phyloP scores from a whole-genome alignment of 2,888 invertebrate species.

The Drosophila acutilabella region DNA sequence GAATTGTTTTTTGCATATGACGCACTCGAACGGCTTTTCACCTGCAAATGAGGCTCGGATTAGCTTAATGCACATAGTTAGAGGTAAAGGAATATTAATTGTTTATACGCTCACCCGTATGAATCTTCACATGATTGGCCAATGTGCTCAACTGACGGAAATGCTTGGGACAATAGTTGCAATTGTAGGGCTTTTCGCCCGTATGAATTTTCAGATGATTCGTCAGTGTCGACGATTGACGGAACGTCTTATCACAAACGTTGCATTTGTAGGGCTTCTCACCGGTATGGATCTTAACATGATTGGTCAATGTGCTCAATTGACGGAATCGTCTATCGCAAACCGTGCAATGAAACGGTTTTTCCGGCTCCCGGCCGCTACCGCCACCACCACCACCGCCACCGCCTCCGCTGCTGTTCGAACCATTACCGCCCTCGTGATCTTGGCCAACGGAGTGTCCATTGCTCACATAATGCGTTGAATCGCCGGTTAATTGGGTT shows the following conservation, averaged over 20 bases:
- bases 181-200: conserved; percentile 85
- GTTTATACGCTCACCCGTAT: conserved; percentile 81
- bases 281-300: conserved; percentile 85
- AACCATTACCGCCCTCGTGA: conserved; percentile 61
- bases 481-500: conserved; percentile 59
- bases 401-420: conserved; percentile 57
- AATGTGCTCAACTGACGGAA: conserved; percentile 85
- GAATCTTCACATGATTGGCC: conserved; percentile 85
- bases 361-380: conserved; percentile 79
- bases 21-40: conserved; percentile 85
- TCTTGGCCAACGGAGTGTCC: conserved; percentile 67
- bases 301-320: conserved; percentile 85
- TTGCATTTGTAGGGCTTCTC: conserved; percentile 85
- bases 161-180: conserved; percentile 85
- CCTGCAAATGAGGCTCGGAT: conserved; percentile 71
- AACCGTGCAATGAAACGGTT: conserved; percentile 85
- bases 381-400: conserved; percentile 33
- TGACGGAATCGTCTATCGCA: conserved; percentile 85
- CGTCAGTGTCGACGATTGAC: conserved; percentile 85
- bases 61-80: conserved; percentile 21
- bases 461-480: conserved; percentile 70
- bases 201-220: conserved; percentile 85
- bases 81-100: background rate
- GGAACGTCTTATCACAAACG: conserved; percentile 85
- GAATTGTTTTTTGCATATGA: conserved; percentile 85